Conservation (phyloP, 2,113 vertebrate species). For the Polypterus bichir region DNA sequence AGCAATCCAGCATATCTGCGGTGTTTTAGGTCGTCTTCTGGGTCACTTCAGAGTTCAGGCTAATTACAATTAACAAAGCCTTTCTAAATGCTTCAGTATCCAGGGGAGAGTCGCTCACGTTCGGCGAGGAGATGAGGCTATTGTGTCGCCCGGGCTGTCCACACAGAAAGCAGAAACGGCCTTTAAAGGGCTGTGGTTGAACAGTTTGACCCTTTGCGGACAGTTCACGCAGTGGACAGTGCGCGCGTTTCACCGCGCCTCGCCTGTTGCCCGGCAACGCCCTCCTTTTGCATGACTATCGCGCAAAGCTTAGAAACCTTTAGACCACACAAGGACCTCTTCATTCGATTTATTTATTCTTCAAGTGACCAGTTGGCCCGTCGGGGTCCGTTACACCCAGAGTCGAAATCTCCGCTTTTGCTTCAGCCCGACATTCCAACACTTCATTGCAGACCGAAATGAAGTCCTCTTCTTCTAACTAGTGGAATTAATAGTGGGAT, state of each 20-base stretch:
- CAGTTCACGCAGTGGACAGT: constrained; percentile 40
- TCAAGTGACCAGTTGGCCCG: constrained; percentile 17
- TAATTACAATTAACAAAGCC: constrained; percentile 51
- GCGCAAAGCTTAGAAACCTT: constrained; percentile 17
- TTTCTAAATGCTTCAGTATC: constrained; percentile 34
- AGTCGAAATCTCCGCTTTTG: background rate
- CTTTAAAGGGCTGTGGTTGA: constrained; percentile 46
- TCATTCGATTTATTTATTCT: constrained; percentile 13
- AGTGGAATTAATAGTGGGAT: too few species aligned
- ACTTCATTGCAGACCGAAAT: too few species aligned
- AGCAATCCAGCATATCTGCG: background rate
- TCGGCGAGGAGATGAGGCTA: constrained; percentile 47
- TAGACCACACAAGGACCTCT: constrained; percentile 41
- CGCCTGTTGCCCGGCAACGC: background rate
- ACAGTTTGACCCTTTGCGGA: constrained; percentile 56
- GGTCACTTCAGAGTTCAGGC: constrained; percentile 36
- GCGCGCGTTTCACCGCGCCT: constrained; percentile 11
- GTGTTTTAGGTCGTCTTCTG: background rate
- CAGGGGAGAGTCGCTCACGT: constrained; percentile 14
- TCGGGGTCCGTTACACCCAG: constrained; percentile 4
- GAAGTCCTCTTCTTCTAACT: too few species aligned
- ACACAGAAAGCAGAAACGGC: background rate
- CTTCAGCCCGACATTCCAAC: too few species aligned
- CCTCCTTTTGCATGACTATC: constrained; percentile 13
- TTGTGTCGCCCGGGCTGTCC: constrained; percentile 14